Evolutionary conservation across 2,113 vertebrate species (phyloP).

Genomic region (Meles meles): DNA sequence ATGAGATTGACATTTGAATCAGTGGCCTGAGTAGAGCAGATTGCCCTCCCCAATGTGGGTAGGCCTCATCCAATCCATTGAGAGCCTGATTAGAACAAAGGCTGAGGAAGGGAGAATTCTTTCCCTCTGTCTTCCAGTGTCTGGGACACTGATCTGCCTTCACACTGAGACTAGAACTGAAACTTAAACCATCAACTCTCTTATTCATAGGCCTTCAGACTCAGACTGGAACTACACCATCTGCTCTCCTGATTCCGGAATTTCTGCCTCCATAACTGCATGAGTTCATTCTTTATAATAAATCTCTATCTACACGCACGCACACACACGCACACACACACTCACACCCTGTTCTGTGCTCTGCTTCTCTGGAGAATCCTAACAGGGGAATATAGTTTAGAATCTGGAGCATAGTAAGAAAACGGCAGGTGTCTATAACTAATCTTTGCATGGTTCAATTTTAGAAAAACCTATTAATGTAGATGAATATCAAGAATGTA

Average conservation of each 20-base stretch:
- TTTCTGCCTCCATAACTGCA: neutral
- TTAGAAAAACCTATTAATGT: neutral
- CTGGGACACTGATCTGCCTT: neutral
- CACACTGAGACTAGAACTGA: neutral
- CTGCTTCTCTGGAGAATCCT: neutral
- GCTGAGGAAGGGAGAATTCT: neutral
- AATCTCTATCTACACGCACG: neutral
- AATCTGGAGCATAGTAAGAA: neutral
- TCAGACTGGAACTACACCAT: neutral
- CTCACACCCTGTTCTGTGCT: neutral
- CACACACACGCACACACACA: too few species aligned
- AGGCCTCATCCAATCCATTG: neutral
- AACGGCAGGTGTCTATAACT: neutral
- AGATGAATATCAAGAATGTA: neutral
- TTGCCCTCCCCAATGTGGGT: too few species aligned
- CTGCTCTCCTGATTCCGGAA: neutral
- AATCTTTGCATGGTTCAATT: neutral
- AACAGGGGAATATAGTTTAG: neutral
- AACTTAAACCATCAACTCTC: neutral
- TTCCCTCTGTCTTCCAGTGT: neutral
- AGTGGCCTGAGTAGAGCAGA: neutral
- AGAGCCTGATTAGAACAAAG: neutral
- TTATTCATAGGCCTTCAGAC: neutral
- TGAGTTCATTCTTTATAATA: neutral
- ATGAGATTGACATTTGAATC: neutral